A percentile compares a stretch with the other conserved stretches of the same genome.
Conservation (phyloP, 2,113 vertebrate genomes). For the Pelvicachromis taeniatus region DNA sequence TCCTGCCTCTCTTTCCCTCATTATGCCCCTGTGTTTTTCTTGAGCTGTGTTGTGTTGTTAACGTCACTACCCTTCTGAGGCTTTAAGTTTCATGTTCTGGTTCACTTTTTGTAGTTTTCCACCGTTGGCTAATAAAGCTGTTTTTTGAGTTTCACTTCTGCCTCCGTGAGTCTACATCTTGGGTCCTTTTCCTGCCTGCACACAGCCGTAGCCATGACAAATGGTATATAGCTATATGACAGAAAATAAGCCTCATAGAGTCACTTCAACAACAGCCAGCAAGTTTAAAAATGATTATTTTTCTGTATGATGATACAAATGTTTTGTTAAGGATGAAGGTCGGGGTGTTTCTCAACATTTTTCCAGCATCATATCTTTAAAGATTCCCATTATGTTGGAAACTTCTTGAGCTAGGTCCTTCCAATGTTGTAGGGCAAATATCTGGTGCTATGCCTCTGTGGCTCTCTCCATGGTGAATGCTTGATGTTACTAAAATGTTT, state of each 20-base stretch:
- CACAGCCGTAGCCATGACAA: too few relatives aligned
- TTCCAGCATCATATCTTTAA: not conserved
- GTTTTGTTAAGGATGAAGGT: not conserved
- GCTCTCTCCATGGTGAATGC: not conserved
- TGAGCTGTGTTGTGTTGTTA: too few relatives aligned
- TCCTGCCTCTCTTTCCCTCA: too few relatives aligned
- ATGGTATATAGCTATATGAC: not conserved
- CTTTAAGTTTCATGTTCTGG: too few relatives aligned
- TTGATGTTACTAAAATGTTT: not conserved
- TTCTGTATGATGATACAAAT: not conserved
- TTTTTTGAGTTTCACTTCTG: too few relatives aligned
- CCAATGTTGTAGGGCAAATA: not conserved
- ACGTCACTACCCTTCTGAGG: too few relatives aligned
- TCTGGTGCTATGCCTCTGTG: not conserved
- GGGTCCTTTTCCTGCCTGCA: too few relatives aligned
- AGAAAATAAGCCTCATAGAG: accelerated
- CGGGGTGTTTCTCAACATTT: not conserved
- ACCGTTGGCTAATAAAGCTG: too few relatives aligned
- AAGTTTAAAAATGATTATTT: not conserved
- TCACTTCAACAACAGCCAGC: not conserved
- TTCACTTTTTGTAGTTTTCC: too few relatives aligned
- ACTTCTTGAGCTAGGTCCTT: not conserved
- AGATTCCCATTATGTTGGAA: not conserved
- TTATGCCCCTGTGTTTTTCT: too few relatives aligned
- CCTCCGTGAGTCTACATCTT: too few relatives aligned